These are phyloP conservation scores for Eustalomyia histrio DNA, from an alignment of 2,888 invertebrate species.

Conservation along the genomic window DNA sequence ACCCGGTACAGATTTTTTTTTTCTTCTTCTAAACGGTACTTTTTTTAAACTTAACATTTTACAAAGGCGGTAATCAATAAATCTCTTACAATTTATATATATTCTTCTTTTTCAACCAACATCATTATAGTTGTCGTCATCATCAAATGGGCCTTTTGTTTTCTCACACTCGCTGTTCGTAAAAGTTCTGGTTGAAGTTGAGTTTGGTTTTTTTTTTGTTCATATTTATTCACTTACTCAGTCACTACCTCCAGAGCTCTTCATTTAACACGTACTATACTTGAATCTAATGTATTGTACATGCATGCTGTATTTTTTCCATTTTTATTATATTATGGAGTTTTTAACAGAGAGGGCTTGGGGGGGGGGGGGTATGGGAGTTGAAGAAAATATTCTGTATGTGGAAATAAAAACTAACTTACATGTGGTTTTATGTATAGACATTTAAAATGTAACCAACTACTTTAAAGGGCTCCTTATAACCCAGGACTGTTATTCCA, in stretches of 20 bases:
- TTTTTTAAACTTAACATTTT: slow-evolving; percentile 1
- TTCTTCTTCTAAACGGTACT: slow-evolving; percentile 33
- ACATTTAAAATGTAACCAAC: slow-evolving; percentile 6
- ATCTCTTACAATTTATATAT: slow-evolving; percentile 67
- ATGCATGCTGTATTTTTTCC: slow-evolving; percentile 25
- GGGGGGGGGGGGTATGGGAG: not conserved
- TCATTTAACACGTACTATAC: slow-evolving; percentile 61
- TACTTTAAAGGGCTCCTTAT: not conserved
- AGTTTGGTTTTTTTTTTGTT: slow-evolving; percentile 24
- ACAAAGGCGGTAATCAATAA: slow-evolving; percentile 71
- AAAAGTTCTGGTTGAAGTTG: not conserved
- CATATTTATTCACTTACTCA: slow-evolving; percentile 60
- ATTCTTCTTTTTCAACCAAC: slow-evolving; percentile 16
- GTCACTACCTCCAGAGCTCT: slow-evolving; percentile 59
- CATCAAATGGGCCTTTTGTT: slow-evolving; percentile 46
- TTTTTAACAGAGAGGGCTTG: not conserved
- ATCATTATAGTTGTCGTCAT: slow-evolving; percentile 31
- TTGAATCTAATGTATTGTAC: slow-evolving; percentile 51
- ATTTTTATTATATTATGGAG: slow-evolving; percentile 9
- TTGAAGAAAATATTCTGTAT: not conserved
- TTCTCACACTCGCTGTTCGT: slow-evolving; percentile 27
- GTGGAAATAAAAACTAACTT: slow-evolving; percentile 4
- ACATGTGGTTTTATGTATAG: not conserved
- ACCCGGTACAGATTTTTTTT: too few species aligned
- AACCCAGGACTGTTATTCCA: too few species aligned